These are phyloP conservation scores for Nyctibius bracteatus DNA, from an alignment of 2,113 vertebrate genomes.

Conservation along the genomic window DNA sequence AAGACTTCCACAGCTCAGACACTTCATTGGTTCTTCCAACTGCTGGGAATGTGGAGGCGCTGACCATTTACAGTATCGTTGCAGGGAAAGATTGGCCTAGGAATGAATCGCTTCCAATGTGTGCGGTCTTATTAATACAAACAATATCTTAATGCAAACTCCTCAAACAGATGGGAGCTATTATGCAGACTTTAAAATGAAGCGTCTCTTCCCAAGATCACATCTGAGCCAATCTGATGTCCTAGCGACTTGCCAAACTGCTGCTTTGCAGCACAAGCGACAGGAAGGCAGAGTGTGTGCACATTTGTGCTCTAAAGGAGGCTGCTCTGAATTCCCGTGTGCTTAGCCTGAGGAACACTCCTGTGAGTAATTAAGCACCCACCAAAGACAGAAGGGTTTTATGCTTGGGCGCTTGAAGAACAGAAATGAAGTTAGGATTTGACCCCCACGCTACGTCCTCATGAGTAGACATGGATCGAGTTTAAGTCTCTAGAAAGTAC, in stretches of 20 bases:
- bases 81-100: conserved; percentile 15
- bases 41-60: neutral
- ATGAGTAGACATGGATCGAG: neutral
- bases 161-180: neutral
- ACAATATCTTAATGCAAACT: neutral
- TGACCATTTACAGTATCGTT: conserved; percentile 59
- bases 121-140: conserved; percentile 40
- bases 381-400: neutral
- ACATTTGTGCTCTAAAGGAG: neutral
- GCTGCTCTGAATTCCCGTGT: neutral
- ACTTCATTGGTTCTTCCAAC: neutral
- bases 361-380: neutral
- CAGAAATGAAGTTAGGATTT: neutral
- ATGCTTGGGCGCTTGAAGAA: neutral
- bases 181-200: neutral
- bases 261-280: neutral
- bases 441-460: neutral
- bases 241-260: neutral
- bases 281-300: fast-evolving
- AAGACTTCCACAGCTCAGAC: neutral
- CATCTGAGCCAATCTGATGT: neutral
- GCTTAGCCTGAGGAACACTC: neutral
- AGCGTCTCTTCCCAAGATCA: neutral
- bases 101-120: neutral
- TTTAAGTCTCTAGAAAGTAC: neutral